Conservation (phyloP, 2,888 invertebrate genomes). For the Tineola bisselliella region DNA sequence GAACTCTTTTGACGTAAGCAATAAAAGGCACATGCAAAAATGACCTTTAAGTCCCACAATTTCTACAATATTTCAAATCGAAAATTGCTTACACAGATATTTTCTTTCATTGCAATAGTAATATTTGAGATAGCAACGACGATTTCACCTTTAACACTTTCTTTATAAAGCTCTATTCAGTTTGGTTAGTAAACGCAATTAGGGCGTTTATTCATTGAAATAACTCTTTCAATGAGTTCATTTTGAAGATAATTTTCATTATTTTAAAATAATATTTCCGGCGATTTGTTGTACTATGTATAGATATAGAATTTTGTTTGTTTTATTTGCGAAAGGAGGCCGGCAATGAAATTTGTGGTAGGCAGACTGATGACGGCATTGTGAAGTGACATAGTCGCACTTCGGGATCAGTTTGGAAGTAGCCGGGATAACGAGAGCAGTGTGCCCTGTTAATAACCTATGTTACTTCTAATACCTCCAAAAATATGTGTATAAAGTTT, state of each 20-base stretch:
- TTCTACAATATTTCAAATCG: background rate
- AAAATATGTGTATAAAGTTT: no score
- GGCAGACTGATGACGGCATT: no score
- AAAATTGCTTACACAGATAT: background rate
- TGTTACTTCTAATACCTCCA: no score
- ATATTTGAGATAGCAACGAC: background rate
- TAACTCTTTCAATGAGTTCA: conserved; percentile 1
- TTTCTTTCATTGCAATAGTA: background rate
- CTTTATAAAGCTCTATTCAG: background rate
- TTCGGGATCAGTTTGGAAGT: no score
- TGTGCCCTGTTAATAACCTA: no score
- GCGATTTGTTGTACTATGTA: background rate
- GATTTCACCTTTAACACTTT: background rate
- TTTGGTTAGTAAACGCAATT: background rate
- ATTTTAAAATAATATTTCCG: conserved; percentile 1
- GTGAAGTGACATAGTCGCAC: no score
- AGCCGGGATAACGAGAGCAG: no score
- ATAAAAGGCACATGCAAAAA: background rate
- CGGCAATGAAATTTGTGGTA: no score
- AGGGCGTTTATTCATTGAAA: background rate
- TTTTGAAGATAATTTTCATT: conserved; percentile 11
- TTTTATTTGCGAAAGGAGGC: no score
- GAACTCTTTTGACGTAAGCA: conserved; percentile 50
- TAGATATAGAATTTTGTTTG: background rate
- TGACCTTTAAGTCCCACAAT: background rate